Base-by-base conservation (phyloP, 2,113 vertebrate genomes). In the Tenebrosternarchus preto region DNA sequence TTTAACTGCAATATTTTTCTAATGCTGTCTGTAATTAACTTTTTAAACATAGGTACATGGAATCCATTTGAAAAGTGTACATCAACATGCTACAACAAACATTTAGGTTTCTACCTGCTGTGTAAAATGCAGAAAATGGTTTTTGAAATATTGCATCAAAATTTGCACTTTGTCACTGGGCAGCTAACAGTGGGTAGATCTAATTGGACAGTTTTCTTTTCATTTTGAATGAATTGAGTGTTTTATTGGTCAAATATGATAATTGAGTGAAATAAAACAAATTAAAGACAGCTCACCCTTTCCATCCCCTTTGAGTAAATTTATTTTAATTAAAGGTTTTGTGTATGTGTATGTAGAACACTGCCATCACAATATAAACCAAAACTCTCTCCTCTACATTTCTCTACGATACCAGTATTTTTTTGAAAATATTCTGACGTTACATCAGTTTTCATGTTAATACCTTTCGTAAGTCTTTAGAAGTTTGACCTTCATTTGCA, bases 1-100 rank as follows among this genome's bases (percentile, higher is more conserved):
- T 81, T 70, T 59, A 78, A 72, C 77, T 43, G 53, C 83, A 82
- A 80, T 85, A 85, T 85, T 85, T 85, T 85, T 85, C 76, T 84
- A 84, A 71, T 3, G 29, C 55, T 64, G 71, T 78, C 56, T 75
- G 8, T 78, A 53, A 68, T 53, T 55, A 64, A 46, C 25, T 59
- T 80, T 80, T 75, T 75, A 74, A 80, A 53, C 27, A 73, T 43
- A 25, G 27, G n/a, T 36, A 55, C 64, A 66, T 20, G 33, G 8
- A 64, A 24, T 73, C 46, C 43, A n/a, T n/a, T n/a, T n/a, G n/a
- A n/a, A n/a, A n/a, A n/a, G n/a, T n/a, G n/a, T 17, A 12, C 64
- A 53, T 24, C 46, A 69, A 46, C 39, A n/a, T 60, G 4, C 43
- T 73, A 9, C 61, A 61, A 31, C 39, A 36, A 78, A 46, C 64